Conservation (phyloP, 2,888 invertebrate genomes). For the Polydrusus tereticollis region DNA sequence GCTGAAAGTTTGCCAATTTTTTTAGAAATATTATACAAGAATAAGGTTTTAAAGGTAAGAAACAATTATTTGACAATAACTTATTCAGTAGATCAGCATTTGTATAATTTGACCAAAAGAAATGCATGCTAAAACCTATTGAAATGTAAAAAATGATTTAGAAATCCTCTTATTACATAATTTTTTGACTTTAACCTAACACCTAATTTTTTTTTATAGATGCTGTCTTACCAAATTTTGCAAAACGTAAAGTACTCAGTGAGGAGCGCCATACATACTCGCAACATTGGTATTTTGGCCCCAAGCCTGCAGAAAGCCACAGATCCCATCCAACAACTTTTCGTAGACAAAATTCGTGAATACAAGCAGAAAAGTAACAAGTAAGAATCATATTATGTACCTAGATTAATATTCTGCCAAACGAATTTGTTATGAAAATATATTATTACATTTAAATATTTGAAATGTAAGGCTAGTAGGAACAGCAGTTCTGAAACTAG, state of each 20-base stretch:
- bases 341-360: slow-evolving; percentile 92
- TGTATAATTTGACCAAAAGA: neutral
- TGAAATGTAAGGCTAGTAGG: too few species aligned
- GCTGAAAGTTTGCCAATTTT: neutral
- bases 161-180: slow-evolving; percentile 12
- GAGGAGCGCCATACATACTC: slow-evolving; percentile 67
- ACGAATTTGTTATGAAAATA: too few species aligned
- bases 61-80: neutral
- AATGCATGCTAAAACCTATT: neutral
- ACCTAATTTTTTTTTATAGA: slow-evolving; percentile 54
- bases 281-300: slow-evolving; percentile 80
- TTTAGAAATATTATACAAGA: too few species aligned
- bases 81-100: neutral
- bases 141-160: neutral
- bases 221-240: slow-evolving; percentile 63
- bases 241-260: slow-evolving; percentile 59
- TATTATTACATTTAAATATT: too few species aligned
- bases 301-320: slow-evolving; percentile 77
- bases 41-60: neutral
- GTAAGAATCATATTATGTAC: slow-evolving; percentile 66
- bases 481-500: too few species aligned
- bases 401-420: neutral
- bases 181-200: slow-evolving; percentile 23
- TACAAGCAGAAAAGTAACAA: slow-evolving; percentile 87
- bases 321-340: slow-evolving; percentile 95